Base-by-base conservation (phyloP, 2,888 invertebrate genomes). In the Ectemnius continuus region DNA sequence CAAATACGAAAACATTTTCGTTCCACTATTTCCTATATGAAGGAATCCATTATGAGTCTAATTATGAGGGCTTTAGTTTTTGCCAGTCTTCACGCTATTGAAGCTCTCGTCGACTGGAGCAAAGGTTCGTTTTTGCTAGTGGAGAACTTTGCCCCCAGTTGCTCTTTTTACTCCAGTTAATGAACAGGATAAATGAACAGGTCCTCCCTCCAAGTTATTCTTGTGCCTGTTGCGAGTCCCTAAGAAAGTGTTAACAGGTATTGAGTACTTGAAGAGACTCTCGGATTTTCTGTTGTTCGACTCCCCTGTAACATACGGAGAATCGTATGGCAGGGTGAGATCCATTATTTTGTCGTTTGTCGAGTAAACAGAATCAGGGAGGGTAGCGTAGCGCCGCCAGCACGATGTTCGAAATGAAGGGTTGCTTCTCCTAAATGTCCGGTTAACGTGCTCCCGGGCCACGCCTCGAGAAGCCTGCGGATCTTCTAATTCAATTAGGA, bases 401-500 rank as follows among this genome's bases (percentile, higher is more conserved):
- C 52, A 70, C 62, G 18, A 58, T 67, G 28, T 71, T 47, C 57
- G 64, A 82, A 84, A 84, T 78, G 75, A 81, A 80, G 77, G 84
- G 78, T 80, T 75, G 78, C 61, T 52, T 16, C 52, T 70, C 57
- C 63, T 85, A 84, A 84, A 81, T 83, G 80, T 70, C 72, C 78
- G 85, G 79, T 82, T 80, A 83, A 78, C 76, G 58, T 71, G 73
- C 61, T 66, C 70, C 73, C 63, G 66, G 79, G 20, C 65, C 61
- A 36, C 79, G 80, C 84, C 73, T 73, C 78, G 73, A 70, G 75
- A 73, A 76, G 79, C 75, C 76, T 73, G 73, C 20, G 75, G 75
- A 82, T 82, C 83, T 76, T 66, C 81, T 83, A 83, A 85, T 85
- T 85, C 78, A 85, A 85, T 85, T 81, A 81, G 79, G 75, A 76